A percentile compares a stretch with the other conserved stretches of the same genome.
phyloP scores from a whole-genome alignment of 2,113 vertebrate genomes.

The Myotis yumanensis region DNA sequence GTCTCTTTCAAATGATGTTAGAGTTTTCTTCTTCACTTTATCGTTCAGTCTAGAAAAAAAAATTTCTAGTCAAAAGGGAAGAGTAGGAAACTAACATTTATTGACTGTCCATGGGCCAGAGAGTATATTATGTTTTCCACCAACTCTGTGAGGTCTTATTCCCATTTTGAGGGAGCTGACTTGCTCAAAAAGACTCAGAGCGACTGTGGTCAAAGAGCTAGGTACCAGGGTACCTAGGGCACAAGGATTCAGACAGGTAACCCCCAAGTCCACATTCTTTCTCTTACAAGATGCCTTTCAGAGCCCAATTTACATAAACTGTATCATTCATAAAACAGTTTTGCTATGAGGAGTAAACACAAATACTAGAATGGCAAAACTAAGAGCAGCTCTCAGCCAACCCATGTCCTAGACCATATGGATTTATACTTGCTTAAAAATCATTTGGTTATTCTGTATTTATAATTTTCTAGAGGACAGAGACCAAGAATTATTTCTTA shows the following conservation, averaged over 20 bases:
- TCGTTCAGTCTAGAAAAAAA: constrained; percentile 87
- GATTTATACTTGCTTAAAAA: background rate
- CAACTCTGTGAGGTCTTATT: background rate
- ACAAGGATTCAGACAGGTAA: background rate
- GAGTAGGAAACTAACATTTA: background rate
- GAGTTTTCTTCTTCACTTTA: constrained; percentile 93
- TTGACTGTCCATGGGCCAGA: background rate
- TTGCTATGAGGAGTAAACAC: background rate
- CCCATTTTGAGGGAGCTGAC: background rate
- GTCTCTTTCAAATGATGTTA: constrained; percentile 95
- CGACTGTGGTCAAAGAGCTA: background rate
- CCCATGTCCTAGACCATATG: background rate
- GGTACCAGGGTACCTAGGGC: background rate
- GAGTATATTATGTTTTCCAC: background rate
- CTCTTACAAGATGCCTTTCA: background rate
- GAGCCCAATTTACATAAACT: background rate
- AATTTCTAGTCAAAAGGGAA: constrained; percentile 33
- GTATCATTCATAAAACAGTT: background rate
- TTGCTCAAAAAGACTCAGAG: background rate
- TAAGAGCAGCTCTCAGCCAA: background rate
- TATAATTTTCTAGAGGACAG: background rate
- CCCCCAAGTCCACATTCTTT: background rate
- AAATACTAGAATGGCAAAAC: background rate
- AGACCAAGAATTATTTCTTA: background rate
- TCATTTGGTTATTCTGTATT: background rate